Evolutionary conservation across 2,113 vertebrate genomes (phyloP), one percentile per base, ranked within the genome.

Genomic region (Stegostoma tigrinum): DNA sequence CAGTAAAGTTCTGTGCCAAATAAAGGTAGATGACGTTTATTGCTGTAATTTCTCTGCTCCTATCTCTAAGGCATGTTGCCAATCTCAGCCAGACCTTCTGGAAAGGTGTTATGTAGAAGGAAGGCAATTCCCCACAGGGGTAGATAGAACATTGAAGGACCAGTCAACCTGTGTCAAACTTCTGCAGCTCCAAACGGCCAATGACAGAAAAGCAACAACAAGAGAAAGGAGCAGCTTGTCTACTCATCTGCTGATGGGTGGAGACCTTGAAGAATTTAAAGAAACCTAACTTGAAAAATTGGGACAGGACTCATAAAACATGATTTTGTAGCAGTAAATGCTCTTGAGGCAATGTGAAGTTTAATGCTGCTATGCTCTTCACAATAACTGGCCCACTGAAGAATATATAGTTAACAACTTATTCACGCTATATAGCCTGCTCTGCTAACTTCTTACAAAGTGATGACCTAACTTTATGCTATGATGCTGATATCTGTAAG

Each of bases 1-100:
- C 34, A 90, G 19, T 90, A 90, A 64, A 3, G 5, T 5, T 1
- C 87, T 17, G 12, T 19, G 55, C 52, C 52, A 61, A n/a, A 19
- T 64, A n/a, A 15, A 34, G 52, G 30, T 64, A 61, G 61, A 61
- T 90, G 87, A 90, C 14, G 52, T 55, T 61, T 38, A 93, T 34
- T n/a, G 61, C 34, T 93, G 89, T 66, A 93, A 93, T 66, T 38
- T 93, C 89, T 66, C n/a, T n/a, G 64, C 34, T 34, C 34, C 34
- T 66, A 17, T 21, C 6, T 21, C 21, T 8, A 66, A 66, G 89
- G 89, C 89, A 66, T 23, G 89, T 66, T 23, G 89, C 89, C 89
- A 93, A 66, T 38, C 61, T 66, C 89, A 93, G 61, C 89, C 17
- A 93, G 89, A 93, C 89, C 89, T 67, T 93, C 89, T 93, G 89